Evolutionary conservation across 2,113 vertebrate species (phyloP).

Genomic region (Perognathus longimembris): DNA sequence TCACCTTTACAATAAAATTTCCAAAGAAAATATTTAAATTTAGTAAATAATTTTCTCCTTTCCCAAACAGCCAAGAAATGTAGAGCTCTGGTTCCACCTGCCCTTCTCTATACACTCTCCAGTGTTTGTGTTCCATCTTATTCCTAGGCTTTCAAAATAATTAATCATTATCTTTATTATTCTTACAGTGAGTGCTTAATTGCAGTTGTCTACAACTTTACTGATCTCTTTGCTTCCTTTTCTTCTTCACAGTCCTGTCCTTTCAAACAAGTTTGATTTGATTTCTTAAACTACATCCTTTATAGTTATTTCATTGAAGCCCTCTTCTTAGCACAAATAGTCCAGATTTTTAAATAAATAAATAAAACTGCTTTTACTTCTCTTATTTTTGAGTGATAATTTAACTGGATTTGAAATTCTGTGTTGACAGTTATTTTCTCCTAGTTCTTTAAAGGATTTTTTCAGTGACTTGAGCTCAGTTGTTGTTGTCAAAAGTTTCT

Average conservation of each 20-base stretch:
- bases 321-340: background rate
- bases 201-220: background rate
- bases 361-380: slow-evolving; percentile 9
- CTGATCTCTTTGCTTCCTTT: background rate
- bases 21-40: too few relatives aligned
- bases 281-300: background rate
- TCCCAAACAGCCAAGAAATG: too few relatives aligned
- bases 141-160: background rate
- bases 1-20: too few relatives aligned
- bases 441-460: too few relatives aligned
- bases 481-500: too few relatives aligned
- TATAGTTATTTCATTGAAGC: background rate
- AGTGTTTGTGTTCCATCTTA: background rate
- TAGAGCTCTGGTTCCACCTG: background rate
- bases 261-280: background rate
- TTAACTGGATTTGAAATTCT: slow-evolving; percentile 2
- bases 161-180: background rate
- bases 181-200: background rate
- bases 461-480: too few relatives aligned
- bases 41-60: too few relatives aligned
- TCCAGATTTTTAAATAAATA: background rate
- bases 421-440: background rate
- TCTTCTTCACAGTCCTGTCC: background rate
- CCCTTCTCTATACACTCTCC: background rate
- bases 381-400: background rate